Evolutionary conservation across 2,888 invertebrate genomes (phyloP), one percentile per base, ranked within the genome.

Genomic region (Eupithecia centaureata): DNA sequence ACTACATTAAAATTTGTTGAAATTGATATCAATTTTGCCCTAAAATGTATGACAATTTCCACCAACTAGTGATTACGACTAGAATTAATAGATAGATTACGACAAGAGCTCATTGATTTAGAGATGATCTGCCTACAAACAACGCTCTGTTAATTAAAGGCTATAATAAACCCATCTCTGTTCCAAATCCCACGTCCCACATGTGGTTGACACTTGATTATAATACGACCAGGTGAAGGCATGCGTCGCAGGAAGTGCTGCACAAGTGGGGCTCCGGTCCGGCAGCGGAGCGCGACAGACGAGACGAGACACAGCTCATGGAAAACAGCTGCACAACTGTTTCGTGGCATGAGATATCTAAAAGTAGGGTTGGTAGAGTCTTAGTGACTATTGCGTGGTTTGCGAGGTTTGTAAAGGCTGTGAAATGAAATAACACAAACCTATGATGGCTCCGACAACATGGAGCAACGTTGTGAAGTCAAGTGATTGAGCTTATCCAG

Each of bases 201-300:
- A 71, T 72, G 65, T 65, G 61, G 59, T 57, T 65, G 66, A 59
- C 63, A 68, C 63, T 54, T 60, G 51, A 67, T 52, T 38, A 56
- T 65, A 69, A 63, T 63, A 47, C 47, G 22, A 61, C 30, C 63
- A 61, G 63, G 72, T 65, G 72, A 72, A 68, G 70, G 74, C 69
- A 77, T 76, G 79, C 73, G 70, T 75, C 57, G 18, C 78, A 79
- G 79, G 81, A 79, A 79, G 77, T 67, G 75, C 76, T 71, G 77
- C 71, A 67, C 76, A 80, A 78, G 78, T 81, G 73, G 80, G 79
- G 73, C 79, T 76, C 77, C 73, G 72, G 71, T 70, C 75, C 72
- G 73, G 61, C 78, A 76, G 65, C 75, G 77, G 75, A 80, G 78
- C 80, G 79, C 68, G 70, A 77, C 77, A 57, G 59, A 54, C 63